These are phyloP conservation scores for Saccostrea cuccullata DNA, from an alignment of 1,140 invertebrate species.

Conservation along the genomic window DNA sequence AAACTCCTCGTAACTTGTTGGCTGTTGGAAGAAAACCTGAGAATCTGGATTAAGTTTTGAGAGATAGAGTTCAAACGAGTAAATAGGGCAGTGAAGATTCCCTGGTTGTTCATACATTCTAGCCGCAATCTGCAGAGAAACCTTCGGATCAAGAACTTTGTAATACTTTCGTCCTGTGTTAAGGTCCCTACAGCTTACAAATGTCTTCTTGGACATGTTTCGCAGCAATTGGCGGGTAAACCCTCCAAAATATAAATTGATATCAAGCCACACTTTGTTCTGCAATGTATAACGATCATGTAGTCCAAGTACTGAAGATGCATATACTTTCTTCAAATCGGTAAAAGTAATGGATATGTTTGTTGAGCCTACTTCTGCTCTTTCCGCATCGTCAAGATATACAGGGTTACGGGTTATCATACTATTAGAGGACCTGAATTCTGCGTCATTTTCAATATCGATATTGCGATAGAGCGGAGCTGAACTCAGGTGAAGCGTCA, in stretches of 20 bases:
- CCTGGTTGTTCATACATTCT: conserved; percentile 56
- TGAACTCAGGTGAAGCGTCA: conserved; percentile 47
- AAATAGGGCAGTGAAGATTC: conserved; percentile 48
- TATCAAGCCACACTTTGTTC: conserved; percentile 57
- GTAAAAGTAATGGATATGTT: conserved; percentile 41
- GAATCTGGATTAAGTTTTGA: conserved; percentile 46
- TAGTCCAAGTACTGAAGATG: not conserved
- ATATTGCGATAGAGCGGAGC: conserved; percentile 51
- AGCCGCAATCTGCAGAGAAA: conserved; percentile 35
- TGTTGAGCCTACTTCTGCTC: not conserved
- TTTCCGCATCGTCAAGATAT: not conserved
- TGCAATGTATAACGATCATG: conserved; percentile 45
- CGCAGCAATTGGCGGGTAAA: conserved; percentile 47
- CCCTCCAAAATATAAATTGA: conserved; percentile 56
- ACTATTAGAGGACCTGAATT: conserved; percentile 46
- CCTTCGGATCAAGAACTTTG: conserved; percentile 43
- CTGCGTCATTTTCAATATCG: conserved; percentile 43
- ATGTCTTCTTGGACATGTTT: conserved; percentile 51
- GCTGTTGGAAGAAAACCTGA: conserved; percentile 55
- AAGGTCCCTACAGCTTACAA: conserved; percentile 40
- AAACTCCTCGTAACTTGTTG: conserved; percentile 33
- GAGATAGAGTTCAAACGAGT: conserved; percentile 44
- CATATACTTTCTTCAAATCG: conserved; percentile 42
- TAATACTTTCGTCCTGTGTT: conserved; percentile 47
- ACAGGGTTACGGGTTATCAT: not conserved